Base-by-base conservation (phyloP, 2,797 vertebrate genomes). In the Karalla daura region DNA sequence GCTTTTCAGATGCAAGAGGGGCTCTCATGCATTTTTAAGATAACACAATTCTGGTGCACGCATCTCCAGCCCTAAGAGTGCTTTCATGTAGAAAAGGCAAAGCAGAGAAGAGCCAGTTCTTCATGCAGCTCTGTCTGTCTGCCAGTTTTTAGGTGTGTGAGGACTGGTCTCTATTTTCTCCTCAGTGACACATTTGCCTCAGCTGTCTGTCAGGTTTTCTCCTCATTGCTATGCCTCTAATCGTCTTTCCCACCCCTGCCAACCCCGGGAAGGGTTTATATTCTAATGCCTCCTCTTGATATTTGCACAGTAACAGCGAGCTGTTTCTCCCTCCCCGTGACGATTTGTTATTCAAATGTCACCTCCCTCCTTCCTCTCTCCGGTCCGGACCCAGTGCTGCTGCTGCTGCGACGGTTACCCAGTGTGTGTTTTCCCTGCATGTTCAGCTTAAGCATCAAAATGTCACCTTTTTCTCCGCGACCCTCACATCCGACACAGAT, bases 261-360 rank as follows among this genome's bases (percentile, higher is more conserved):
- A 5, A n/a, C 36, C n/a, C 3, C 1, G 12, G 18, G 12, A 39
- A 6, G 63, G 3, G 21, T 53, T 51, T 63, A 15, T 37, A 21
- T 49, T 40, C 52, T 7, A 55, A 41, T 28, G 53, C 2, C 6
- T 45, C 3, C 7, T 2, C 30, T 44, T 50, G 7, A 61, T 37
- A 56, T 63, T 70, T 80, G 51, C 50, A 58, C 68, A 55, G 30
- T 28, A 43, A 23, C 25, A 9, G 7, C 18, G 2, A 39, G 30
- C 50, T 0, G 32, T 72, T 69, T 55, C 52, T 21, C 50, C 23
- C 20, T n/a, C 9, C 20, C 40, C n/a, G 36, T 33, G 35, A 35
- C 25, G 6, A 76, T 89, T 86, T 87, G 73, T 24, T 24, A 77
- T 84, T 81, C 81, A 89, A 88, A 88, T 88, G 7, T 67, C 1